Percentiles rank a stretch among this genome's conserved stretches.
Evolutionary conservation across 2,888 invertebrate genomes (phyloP).

Genomic region (Epinotia nisella): DNA sequence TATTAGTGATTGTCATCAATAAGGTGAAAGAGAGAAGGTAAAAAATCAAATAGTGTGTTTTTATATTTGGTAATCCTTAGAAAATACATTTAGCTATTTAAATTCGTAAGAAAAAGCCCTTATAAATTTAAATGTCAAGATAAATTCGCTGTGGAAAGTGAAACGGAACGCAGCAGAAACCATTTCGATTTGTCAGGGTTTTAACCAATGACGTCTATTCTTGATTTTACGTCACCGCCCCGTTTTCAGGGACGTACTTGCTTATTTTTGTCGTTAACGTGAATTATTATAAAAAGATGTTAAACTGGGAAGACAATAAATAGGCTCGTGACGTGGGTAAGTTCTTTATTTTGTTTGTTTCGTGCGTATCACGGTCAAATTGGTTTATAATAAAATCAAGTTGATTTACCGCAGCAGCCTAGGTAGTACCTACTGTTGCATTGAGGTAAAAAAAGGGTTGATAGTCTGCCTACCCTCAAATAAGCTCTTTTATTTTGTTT

Average conservation of each 20-base stretch:
- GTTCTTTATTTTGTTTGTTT: conserved; percentile 22
- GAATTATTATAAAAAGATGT: conserved; percentile 62
- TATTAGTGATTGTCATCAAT: conserved; percentile 1
- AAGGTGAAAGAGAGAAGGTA: background rate
- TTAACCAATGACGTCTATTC: conserved; percentile 72
- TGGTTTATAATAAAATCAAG: background rate
- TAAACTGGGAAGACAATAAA: conserved; percentile 55
- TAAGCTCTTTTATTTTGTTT: background rate
- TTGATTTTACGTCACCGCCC: conserved; percentile 77
- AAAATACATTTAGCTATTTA: background rate
- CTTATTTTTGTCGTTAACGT: conserved; percentile 69
- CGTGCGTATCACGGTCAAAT: conserved; percentile 16
- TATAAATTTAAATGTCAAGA: background rate
- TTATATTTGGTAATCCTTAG: background rate
- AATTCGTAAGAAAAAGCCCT: background rate
- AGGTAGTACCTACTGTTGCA: background rate
- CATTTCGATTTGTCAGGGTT: conserved; percentile 57
- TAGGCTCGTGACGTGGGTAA: conserved; percentile 43
- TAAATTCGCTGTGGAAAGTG: conserved; percentile 46
- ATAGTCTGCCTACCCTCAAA: background rate
- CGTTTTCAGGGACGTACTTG: conserved; percentile 80
- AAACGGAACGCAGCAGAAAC: conserved; percentile 63
- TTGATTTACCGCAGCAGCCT: background rate
- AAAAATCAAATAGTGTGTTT: background rate
- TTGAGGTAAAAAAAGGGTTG: background rate